Conservation (phyloP, 2,113 vertebrate species). For the Gadus chalcogrammus region DNA sequence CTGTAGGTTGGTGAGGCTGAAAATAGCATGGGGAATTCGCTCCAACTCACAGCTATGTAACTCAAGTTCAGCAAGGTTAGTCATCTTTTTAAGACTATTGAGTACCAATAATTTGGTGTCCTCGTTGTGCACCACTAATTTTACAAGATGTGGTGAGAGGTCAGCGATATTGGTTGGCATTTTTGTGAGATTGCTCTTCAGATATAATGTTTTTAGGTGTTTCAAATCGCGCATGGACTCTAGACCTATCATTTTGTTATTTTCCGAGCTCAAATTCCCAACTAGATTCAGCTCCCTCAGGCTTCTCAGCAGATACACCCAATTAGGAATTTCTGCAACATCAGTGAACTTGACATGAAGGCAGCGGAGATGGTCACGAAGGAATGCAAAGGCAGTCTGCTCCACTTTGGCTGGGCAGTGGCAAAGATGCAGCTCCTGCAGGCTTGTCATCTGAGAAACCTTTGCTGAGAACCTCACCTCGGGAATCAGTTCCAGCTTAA, state of each 20-base stretch:
- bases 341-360: constrained; percentile 97
- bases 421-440: constrained; percentile 92
- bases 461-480: constrained; percentile 93
- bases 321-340: constrained; percentile 90
- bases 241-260: constrained; percentile 96
- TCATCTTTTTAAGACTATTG: constrained; percentile 98
- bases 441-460: constrained; percentile 93
- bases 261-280: constrained; percentile 94
- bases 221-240: constrained; percentile 92
- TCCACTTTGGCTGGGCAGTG: constrained; percentile 95
- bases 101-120: constrained; percentile 91
- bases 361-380: constrained; percentile 90
- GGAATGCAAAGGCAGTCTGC: constrained; percentile 92
- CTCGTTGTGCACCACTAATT: constrained; percentile 93
- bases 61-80: constrained; percentile 87
- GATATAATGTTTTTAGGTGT: constrained; percentile 85
- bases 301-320: constrained; percentile 93
- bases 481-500: constrained; percentile 93
- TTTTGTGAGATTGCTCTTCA: constrained; percentile 97
- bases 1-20: constrained; percentile 93
- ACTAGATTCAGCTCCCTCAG: constrained; percentile 87
- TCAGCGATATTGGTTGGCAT: constrained; percentile 94
- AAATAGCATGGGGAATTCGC: constrained; percentile 93
- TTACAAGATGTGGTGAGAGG: constrained; percentile 89
- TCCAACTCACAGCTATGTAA: constrained; percentile 93